A percentile compares a stretch with the other conserved stretches of the same genome.
These are phyloP conservation scores for Oppia nitens DNA, from an alignment of 1,140 invertebrate genomes.

Conservation along the genomic window DNA sequence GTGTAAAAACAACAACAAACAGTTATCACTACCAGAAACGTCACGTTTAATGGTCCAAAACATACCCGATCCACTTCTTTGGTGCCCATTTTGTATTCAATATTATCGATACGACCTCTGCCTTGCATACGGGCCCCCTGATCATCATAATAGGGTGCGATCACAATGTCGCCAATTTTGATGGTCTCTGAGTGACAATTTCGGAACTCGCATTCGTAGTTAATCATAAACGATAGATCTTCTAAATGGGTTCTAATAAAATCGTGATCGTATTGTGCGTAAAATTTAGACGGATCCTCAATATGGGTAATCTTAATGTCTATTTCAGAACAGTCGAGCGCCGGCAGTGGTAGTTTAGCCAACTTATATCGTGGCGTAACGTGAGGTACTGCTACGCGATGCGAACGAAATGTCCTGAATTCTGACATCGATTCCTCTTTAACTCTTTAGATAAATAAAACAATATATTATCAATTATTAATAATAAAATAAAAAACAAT, in stretches of 20 bases:
- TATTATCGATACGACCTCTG: neutral
- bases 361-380: neutral
- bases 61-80: neutral
- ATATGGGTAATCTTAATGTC: conserved; percentile 21
- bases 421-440: neutral
- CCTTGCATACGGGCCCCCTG: too few species aligned
- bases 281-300: conserved; percentile 29
- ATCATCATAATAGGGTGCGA: neutral
- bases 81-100: neutral
- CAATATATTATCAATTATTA: neutral
- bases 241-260: conserved; percentile 1
- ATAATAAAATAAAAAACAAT: too few species aligned
- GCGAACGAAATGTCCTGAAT: neutral
- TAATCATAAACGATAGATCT: neutral
- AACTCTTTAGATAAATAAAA: neutral
- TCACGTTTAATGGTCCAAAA: neutral
- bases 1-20: conserved; percentile 23
- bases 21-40: neutral
- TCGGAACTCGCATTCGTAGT: neutral
- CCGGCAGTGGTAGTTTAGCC: neutral
- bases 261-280: conserved; percentile 25
- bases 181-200: too few species aligned
- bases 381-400: neutral
- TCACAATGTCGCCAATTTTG: neutral
- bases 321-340: neutral